These are phyloP conservation scores for Drosophila neotestacea DNA, from an alignment of 2,888 invertebrate species.

Conservation along the genomic window DNA sequence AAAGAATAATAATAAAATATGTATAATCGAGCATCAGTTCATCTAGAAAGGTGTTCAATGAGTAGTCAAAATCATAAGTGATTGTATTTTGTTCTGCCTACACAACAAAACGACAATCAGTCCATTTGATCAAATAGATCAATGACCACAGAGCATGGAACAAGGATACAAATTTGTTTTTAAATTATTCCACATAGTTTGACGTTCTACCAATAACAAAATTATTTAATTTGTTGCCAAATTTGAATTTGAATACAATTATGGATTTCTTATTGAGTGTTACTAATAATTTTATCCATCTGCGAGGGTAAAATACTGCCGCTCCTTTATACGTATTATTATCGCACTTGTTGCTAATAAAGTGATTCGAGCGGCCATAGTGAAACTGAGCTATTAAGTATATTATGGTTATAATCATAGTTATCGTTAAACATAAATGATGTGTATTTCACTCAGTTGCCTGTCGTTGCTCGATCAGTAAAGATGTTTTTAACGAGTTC, in stretches of 20 bases:
- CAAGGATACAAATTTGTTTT: too few relatives aligned
- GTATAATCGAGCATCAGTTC: too few relatives aligned
- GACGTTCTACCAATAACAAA: too few relatives aligned
- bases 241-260: too few relatives aligned
- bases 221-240: too few relatives aligned
- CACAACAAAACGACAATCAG: too few relatives aligned
- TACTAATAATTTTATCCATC: conserved; percentile 4
- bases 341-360: conserved; percentile 51
- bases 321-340: conserved; percentile 12
- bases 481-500: conserved; percentile 54
- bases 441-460: conserved; percentile 41
- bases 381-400: conserved; percentile 41
- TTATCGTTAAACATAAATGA: conserved; percentile 1
- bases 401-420: conserved; percentile 21
- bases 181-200: too few relatives aligned
- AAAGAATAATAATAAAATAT: conserved; percentile 8
- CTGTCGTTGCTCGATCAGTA: conserved; percentile 37
- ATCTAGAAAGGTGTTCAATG: background rate
- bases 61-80: background rate
- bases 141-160: too few relatives aligned
- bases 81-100: too few relatives aligned
- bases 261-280: background rate
- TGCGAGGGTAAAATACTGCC: background rate
- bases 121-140: too few relatives aligned
- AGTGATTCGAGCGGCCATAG: conserved; percentile 50